Evolutionary conservation across 2,888 invertebrate species (phyloP), one percentile per base, ranked within the genome.

Genomic region (Acanthosepion pharaonis): DNA sequence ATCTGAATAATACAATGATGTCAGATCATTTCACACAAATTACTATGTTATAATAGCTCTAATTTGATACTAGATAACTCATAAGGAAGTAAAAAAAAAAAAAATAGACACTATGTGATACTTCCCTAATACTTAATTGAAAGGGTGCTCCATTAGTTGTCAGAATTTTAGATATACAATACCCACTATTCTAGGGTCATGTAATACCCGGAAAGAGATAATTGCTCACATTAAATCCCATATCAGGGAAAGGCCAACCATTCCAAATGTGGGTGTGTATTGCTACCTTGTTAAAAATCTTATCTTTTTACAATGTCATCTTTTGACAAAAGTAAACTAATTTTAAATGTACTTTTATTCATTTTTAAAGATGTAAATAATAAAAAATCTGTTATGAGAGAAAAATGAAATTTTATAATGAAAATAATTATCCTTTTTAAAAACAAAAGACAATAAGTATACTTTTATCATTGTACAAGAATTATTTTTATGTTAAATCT

Each of bases 91-190:
- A 78, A 33, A 33, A 33, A 33, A 33, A 33, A 78, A 78, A 28
- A 78, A 78, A 78, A 23, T n/a, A 78, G 18, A 15, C 78, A 78
- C 18, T 78, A 33, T 78, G 42, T 42, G 78, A 78, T 78, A 78
- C 78, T 78, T 78, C 78, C 78, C 78, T 78, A n/a, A 78, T 78
- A 23, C 18, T n/a, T 78, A 78, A 78, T n/a, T 78, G 78, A 33
- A 78, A 78, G n/a, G n/a, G 78, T 78, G 78, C 78, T n/a, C 78
- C n/a, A 78, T n/a, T 78, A 78, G 15, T 33, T 78, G 78, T n/a
- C 78, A 78, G 78, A 78, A 78, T 78, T 78, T 78, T 78, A n/a
- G 78, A 78, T 78, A 78, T 78, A 78, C 78, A 78, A 78, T 78
- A 78, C 78, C 15, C 18, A 78, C 78, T 78, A n/a, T 78, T n/a